These are phyloP conservation scores for Iselma pallidipennis DNA, from an alignment of 2,888 invertebrate species.

Conservation along the genomic window DNA sequence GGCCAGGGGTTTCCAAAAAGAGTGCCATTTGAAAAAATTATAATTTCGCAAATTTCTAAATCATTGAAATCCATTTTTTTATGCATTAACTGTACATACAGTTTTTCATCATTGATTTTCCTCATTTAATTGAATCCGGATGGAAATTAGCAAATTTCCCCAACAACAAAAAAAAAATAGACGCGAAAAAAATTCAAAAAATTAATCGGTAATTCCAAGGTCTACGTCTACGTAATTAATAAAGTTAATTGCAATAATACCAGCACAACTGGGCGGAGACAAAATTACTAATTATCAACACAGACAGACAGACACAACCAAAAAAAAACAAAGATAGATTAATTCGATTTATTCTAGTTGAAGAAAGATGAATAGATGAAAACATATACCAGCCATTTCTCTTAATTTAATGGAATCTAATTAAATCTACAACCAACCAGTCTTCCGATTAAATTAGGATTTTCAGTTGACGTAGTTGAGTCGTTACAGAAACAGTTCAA, in stretches of 20 bases:
- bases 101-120: neutral
- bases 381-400: slow-evolving; percentile 11
- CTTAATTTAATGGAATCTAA: slow-evolving; percentile 25
- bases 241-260: slow-evolving; percentile 19
- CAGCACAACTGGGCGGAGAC: slow-evolving; percentile 14
- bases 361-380: slow-evolving; percentile 4
- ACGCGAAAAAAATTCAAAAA: too few species aligned
- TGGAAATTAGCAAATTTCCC: too few species aligned
- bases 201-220: slow-evolving; percentile 8
- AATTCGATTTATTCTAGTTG: neutral
- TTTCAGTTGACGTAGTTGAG: neutral
- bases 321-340: slow-evolving; percentile 7
- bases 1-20: too few species aligned
- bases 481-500: neutral
- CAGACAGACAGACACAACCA: neutral
- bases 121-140: too few species aligned
- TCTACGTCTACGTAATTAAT: slow-evolving; percentile 15
- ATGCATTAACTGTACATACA: neutral
- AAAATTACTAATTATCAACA: slow-evolving; percentile 21
- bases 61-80: neutral
- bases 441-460: slow-evolving; percentile 16
- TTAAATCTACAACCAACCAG: slow-evolving; percentile 15
- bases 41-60: neutral
- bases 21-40: too few species aligned
- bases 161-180: too few species aligned